phyloP scores from a whole-genome alignment of 2,888 invertebrate genomes.

The Drosophila gaucha region DNA sequence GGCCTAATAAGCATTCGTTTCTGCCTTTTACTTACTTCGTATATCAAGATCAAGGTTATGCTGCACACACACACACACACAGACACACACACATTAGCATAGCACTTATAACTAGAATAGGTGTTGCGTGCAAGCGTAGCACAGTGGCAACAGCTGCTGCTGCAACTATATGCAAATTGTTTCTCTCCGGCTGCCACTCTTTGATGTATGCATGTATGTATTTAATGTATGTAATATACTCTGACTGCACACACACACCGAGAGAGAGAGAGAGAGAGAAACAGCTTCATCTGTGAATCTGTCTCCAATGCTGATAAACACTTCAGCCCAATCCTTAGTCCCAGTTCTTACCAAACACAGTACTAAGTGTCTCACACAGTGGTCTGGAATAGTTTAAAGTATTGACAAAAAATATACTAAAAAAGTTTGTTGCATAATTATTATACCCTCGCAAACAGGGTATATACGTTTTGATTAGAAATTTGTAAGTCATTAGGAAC shows the following conservation, averaged over 20 bases:
- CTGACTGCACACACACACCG: constrained; percentile 6
- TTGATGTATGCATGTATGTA: not conserved
- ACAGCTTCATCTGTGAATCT: constrained; percentile 11
- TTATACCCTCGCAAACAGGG: no score
- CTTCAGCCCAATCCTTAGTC: constrained; percentile 10
- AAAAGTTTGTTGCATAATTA: no score
- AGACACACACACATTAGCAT: constrained; percentile 4
- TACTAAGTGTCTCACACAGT: constrained; percentile 19
- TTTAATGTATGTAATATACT: constrained; percentile 17
- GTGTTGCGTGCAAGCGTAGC: constrained; percentile 41
- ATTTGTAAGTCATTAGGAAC: no score
- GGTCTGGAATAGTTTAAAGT: not conserved
- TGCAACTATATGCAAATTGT: constrained; percentile 50
- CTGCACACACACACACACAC: not conserved
- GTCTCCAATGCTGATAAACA: constrained; percentile 32
- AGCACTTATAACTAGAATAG: constrained; percentile 35
- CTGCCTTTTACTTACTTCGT: not conserved
- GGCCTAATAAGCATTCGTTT: constrained; percentile 14
- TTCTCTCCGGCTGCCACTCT: constrained; percentile 22
- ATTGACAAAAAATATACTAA: no score
- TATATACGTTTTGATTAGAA: no score
- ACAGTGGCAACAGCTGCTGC: constrained; percentile 24
- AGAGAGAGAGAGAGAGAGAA: constrained; percentile 1
- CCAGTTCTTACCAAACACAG: not conserved
- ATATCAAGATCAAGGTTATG: constrained; percentile 47